phyloP scores from a whole-genome alignment of 2,113 vertebrate species.

The Archilochus colubris region DNA sequence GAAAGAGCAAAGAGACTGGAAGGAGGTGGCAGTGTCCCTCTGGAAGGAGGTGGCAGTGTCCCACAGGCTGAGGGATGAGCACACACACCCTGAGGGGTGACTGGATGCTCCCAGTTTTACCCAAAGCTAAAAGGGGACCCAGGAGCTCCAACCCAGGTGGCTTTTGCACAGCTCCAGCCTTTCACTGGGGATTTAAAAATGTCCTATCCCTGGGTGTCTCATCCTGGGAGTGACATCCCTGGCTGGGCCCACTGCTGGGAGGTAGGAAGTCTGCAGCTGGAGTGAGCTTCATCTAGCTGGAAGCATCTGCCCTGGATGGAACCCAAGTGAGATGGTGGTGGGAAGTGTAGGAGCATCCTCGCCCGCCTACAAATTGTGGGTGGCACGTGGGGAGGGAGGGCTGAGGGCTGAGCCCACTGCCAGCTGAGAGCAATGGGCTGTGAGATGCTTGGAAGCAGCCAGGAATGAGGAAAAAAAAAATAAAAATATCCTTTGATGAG shows the following conservation, averaged over 20 bases:
- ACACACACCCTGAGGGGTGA: background rate
- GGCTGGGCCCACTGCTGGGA: rapidly evolving
- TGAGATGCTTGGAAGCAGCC: background rate
- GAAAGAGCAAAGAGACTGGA: background rate
- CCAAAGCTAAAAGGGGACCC: background rate
- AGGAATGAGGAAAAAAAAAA: background rate
- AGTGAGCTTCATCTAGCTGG: background rate
- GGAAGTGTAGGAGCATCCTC: background rate
- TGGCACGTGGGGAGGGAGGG: background rate
- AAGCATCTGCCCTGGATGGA: background rate
- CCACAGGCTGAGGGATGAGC: too few species aligned
- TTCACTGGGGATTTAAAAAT: background rate
- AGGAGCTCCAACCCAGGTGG: background rate
- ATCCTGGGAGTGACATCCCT: background rate
- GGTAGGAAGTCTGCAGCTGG: background rate
- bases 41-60: too few species aligned
- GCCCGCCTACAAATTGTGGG: rapidly evolving
- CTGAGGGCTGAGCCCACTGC: rapidly evolving
- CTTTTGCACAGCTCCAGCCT: background rate
- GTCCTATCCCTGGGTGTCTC: background rate
- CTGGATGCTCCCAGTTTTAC: background rate
- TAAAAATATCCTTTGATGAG: background rate
- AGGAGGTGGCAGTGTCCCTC: background rate
- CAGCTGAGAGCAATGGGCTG: background rate
- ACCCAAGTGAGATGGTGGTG: background rate